Evolutionary conservation across 2,113 vertebrate genomes (phyloP).

Genomic region (Pholis gunnellus): DNA sequence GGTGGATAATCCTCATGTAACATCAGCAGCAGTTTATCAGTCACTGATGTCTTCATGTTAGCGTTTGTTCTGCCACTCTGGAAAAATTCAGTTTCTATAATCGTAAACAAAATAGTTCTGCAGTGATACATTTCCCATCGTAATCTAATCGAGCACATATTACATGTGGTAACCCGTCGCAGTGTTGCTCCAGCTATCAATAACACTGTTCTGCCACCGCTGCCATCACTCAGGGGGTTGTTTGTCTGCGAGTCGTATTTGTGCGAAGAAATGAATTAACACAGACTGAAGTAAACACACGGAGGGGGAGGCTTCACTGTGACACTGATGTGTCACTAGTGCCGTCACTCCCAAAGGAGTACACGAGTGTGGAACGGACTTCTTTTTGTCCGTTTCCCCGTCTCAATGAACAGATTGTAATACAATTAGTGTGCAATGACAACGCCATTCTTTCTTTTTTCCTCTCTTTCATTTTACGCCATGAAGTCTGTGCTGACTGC

Average conservation of each 20-base stretch:
- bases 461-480: no score
- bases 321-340: neutral
- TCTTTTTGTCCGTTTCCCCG: neutral
- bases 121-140: neutral
- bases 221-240: constrained; percentile 17
- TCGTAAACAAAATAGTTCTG: neutral
- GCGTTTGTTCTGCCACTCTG: neutral
- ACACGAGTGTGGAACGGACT: neutral
- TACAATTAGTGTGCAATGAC: no score
- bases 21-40: constrained; percentile 20
- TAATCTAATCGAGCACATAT: constrained; percentile 2
- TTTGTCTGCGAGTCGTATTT: constrained; percentile 14
- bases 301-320: neutral
- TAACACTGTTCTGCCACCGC: constrained; percentile 1
- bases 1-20: constrained; percentile 17
- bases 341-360: neutral
- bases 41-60: constrained; percentile 2
- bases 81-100: constrained; percentile 1
- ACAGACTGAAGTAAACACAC: constrained; percentile 7
- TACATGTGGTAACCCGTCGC: neutral
- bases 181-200: constrained; percentile 17
- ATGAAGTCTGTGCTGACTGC: no score
- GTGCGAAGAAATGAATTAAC: constrained; percentile 24
- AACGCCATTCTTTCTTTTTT: no score
- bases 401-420: neutral